Evolutionary conservation across 2,888 invertebrate genomes (phyloP), one percentile per base, ranked within the genome.

Genomic region (Cosmopolites sordidus): DNA sequence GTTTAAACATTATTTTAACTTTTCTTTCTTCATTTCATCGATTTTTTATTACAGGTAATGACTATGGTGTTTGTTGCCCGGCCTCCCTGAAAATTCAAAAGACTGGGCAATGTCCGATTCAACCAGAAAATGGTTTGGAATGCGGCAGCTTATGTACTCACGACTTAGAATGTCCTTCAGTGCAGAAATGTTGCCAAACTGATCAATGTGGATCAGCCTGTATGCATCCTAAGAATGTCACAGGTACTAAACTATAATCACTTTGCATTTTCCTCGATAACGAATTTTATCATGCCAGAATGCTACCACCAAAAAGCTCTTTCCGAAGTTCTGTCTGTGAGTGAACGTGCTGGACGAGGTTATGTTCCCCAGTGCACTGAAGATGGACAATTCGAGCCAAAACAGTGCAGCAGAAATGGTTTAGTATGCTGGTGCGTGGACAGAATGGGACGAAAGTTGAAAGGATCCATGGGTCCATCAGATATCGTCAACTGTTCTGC

Each of bases 341-440:
- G 84, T 48, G 90, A 92, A 73, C 79, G 85, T 41, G 87, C 87
- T 60, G 91, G 89, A 0, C 82, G 85, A 22, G 92, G 91, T 1
- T 92, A 92, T 65, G 81, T 91, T 48, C 92, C 92, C 0, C 90
- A 92, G 66, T 92, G 92, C 66, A 79, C 78, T 18, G 76, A 78
- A 22, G 84, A 83, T 56, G 91, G 92, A 0, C 79, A 82, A 45
- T 92, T 89, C 69, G 76, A 83, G 18, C 78, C 84, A 0, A 81
- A 79, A 56, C 92, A 92, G 66, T 92, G 92, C 69, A 91, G 90
- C 1, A 79, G 90, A 51, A 92, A 92, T 69, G 89, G 87, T 17
- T 73, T 90, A 17, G 89, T 92, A 59, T 92, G 92, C 69, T 92
- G 92, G 92, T 92, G 92, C 67, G 92, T 92, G 1, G 87, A 89